Evolutionary conservation across 2,113 vertebrate species (phyloP).

Genomic region (Pycnonotus jocosus): DNA sequence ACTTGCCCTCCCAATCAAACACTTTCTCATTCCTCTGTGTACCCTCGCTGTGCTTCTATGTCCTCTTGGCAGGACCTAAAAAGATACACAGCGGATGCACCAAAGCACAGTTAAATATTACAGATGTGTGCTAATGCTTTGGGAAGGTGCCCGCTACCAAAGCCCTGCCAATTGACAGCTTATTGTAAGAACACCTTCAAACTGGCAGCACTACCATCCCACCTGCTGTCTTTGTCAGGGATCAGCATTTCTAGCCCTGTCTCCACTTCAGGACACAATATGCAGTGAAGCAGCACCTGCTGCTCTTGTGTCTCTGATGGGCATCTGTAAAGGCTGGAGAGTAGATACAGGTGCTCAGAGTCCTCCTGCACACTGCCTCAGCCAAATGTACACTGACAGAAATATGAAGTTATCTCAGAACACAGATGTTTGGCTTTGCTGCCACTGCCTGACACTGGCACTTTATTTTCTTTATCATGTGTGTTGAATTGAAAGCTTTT

Average conservation of each 20-base stretch:
- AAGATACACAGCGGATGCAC: not conserved
- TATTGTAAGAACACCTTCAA: not conserved
- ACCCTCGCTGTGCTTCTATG: not conserved
- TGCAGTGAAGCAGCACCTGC: constrained; percentile 8
- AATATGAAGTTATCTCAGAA: constrained; percentile 20
- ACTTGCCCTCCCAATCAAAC: not conserved
- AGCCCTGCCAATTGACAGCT: not conserved
- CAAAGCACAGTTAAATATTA: constrained; percentile 7
- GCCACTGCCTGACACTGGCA: not conserved
- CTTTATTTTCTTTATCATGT: constrained; percentile 33
- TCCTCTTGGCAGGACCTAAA: constrained; percentile 25
- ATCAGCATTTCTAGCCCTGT: not conserved
- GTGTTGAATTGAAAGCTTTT: constrained; percentile 14
- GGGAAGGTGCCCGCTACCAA: not conserved
- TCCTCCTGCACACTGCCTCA: not conserved
- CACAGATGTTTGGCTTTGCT: constrained; percentile 22
- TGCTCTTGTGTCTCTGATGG: not conserved
- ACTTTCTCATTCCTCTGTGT: not conserved
- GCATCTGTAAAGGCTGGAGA: not conserved
- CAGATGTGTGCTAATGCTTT: constrained; percentile 18
- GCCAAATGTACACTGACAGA: constrained; percentile 3
- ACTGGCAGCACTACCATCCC: not conserved
- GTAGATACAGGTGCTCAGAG: constrained; percentile 29
- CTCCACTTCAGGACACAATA: not conserved
- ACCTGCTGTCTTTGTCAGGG: constrained; percentile 6